Conservation (phyloP, 1,140 invertebrate genomes). For the Ceratina australensis region DNA sequence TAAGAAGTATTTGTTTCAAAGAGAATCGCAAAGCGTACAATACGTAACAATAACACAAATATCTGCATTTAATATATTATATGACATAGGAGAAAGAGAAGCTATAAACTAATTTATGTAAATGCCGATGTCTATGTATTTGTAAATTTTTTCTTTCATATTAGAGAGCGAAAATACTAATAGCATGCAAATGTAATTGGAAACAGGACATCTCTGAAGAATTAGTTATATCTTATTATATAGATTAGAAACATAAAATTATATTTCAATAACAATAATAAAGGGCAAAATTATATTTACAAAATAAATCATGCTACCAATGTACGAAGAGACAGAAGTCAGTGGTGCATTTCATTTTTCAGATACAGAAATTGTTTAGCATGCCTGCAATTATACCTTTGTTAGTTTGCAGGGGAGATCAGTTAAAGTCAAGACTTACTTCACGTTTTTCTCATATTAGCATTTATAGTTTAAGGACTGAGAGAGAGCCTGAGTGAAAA, state of each 20-base stretch:
- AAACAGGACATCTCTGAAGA: neutral
- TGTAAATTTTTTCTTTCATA: neutral
- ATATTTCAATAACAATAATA: constrained; percentile 22
- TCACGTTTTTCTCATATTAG: too few species aligned
- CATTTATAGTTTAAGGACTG: too few species aligned
- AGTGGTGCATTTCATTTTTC: too few species aligned
- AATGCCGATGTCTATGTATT: neutral
- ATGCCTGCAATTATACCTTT: too few species aligned
- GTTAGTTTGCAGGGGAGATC: too few species aligned
- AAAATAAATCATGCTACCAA: constrained; percentile 23
- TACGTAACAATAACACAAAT: too few species aligned
- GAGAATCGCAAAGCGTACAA: neutral
- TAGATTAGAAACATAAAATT: constrained; percentile 6
- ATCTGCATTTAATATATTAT: neutral
- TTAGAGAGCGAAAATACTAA: neutral
- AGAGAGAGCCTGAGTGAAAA: too few species aligned
- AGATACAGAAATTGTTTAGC: too few species aligned
- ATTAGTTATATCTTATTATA: neutral
- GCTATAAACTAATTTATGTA: neutral
- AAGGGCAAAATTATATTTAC: constrained; percentile 32
- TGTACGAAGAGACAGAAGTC: too few species aligned
- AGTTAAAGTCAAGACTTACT: too few species aligned
- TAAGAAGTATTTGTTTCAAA: neutral
- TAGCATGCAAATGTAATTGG: neutral
- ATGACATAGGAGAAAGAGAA: neutral